These are phyloP conservation scores for Augiades crinisus DNA, from an alignment of 2,888 invertebrate genomes.

Conservation along the genomic window DNA sequence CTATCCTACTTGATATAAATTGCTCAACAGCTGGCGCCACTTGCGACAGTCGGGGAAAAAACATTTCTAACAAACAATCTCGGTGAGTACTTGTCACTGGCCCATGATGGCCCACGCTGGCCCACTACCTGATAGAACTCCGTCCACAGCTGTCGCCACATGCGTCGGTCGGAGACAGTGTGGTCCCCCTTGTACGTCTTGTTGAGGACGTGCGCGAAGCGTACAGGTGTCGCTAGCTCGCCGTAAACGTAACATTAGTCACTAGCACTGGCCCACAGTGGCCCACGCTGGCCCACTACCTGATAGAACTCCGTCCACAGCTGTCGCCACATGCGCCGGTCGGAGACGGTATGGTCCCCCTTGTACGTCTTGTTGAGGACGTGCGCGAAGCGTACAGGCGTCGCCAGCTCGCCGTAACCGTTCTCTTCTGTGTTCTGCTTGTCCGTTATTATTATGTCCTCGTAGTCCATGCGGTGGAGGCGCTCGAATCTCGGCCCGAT, in stretches of 20 bases:
- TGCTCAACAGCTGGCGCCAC: slow-evolving; percentile 52
- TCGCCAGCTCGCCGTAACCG: slow-evolving; percentile 44
- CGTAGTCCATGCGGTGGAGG: slow-evolving; percentile 71
- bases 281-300: no score
- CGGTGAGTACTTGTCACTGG: no score
- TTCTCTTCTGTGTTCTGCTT: slow-evolving; percentile 59
- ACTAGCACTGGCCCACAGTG: no score
- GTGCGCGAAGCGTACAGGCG: slow-evolving; percentile 2
- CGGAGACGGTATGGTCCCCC: neutral
- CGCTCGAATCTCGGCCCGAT: slow-evolving; percentile 68
- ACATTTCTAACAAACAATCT: neutral
- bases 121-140: slow-evolving; percentile 54
- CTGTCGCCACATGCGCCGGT: slow-evolving; percentile 45
- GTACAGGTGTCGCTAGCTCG: slow-evolving; percentile 27
- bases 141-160: slow-evolving; percentile 52
- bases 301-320: slow-evolving; percentile 57
- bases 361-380: slow-evolving; percentile 3
- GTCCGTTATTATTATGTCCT: slow-evolving; percentile 68
- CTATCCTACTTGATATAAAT: slow-evolving; percentile 55
- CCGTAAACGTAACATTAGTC: slow-evolving; percentile 57
- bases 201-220: no score
- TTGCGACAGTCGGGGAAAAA: slow-evolving; percentile 31
- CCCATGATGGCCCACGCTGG: no score
- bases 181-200: neutral
- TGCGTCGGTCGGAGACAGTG: slow-evolving; percentile 28